Percentiles rank a stretch among this genome's conserved stretches.
Conservation (phyloP, 2,888 invertebrate species). For the Drosophila emarginata region DNA sequence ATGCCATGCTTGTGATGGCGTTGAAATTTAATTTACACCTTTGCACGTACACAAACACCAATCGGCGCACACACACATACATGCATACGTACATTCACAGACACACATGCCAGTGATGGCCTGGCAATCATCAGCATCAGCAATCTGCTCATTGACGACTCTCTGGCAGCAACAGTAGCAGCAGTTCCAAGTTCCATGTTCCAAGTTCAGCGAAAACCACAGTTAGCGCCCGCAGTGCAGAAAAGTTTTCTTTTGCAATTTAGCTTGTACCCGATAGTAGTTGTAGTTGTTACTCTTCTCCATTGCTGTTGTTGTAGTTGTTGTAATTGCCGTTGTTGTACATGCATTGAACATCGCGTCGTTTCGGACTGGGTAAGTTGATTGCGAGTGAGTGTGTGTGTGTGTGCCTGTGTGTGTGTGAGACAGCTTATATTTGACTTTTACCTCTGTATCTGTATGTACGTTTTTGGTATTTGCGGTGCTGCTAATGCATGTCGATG, state of each 20-base stretch:
- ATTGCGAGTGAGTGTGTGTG: too few relatives aligned
- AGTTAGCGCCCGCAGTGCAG: conserved; percentile 40
- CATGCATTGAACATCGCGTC: conserved; percentile 60
- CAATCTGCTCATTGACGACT: conserved; percentile 20
- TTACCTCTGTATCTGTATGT: conserved; percentile 46
- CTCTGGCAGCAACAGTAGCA: conserved; percentile 29
- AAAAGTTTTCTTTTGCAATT: conserved; percentile 76
- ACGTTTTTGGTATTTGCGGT: conserved; percentile 57
- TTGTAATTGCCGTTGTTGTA: conserved; percentile 30
- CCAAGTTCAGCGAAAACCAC: conserved; percentile 38
- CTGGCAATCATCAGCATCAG: conserved; percentile 55
- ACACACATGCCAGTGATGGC: conserved; percentile 44
- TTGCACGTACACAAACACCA: conserved; percentile 67
- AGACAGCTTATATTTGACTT: conserved; percentile 67
- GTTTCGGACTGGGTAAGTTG: conserved; percentile 21
- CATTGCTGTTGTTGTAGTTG: conserved; percentile 25
- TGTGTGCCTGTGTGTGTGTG: background rate
- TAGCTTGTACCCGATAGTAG: conserved; percentile 60
- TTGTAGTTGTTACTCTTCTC: conserved; percentile 18
- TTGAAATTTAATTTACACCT: conserved; percentile 76
- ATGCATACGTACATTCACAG: conserved; percentile 18
- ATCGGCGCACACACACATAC: conserved; percentile 22
- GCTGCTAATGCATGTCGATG: conserved; percentile 74
- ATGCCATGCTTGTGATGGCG: conserved; percentile 50
- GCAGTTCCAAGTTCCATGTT: conserved; percentile 9